Evolutionary conservation across 2,113 vertebrate genomes (phyloP).

Genomic region (Chionomys nivalis): DNA sequence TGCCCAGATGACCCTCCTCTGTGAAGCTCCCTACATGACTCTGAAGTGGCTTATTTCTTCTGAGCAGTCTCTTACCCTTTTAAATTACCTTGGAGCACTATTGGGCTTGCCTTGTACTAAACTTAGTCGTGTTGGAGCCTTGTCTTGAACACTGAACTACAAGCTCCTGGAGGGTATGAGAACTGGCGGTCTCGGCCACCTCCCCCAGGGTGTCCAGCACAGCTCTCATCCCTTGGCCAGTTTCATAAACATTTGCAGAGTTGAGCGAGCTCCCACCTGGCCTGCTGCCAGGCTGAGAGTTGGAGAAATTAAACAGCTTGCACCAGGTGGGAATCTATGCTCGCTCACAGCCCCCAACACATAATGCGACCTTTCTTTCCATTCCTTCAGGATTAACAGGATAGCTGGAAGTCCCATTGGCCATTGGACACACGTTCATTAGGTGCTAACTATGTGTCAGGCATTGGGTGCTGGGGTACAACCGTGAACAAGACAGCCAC

Average conservation of each 20-base stretch:
- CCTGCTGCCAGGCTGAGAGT: constrained; percentile 27
- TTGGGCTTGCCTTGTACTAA: neutral
- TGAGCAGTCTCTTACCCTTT: neutral
- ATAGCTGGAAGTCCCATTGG: neutral
- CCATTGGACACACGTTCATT: constrained; percentile 27
- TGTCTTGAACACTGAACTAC: neutral
- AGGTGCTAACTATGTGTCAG: constrained; percentile 41
- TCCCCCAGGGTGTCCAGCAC: neutral
- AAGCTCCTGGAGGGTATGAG: constrained; percentile 16
- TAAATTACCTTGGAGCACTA: neutral
- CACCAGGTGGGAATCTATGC: constrained; percentile 17
- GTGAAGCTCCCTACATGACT: neutral
- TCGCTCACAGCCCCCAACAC: neutral
- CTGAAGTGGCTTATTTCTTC: neutral
- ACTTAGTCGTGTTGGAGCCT: constrained; percentile 18
- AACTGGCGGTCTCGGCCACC: neutral
- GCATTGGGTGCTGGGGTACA: neutral
- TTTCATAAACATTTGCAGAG: constrained; percentile 9
- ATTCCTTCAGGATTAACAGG: neutral
- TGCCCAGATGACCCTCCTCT: neutral
- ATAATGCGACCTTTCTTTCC: constrained; percentile 59
- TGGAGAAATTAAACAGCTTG: constrained; percentile 57
- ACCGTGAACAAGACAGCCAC: neutral
- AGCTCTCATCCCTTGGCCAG: neutral
- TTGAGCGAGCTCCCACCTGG: constrained; percentile 30